A percentile compares a stretch with the other conserved stretches of the same genome.
Conservation (phyloP, 2,113 vertebrate genomes). For the Macrotis lagotis region DNA sequence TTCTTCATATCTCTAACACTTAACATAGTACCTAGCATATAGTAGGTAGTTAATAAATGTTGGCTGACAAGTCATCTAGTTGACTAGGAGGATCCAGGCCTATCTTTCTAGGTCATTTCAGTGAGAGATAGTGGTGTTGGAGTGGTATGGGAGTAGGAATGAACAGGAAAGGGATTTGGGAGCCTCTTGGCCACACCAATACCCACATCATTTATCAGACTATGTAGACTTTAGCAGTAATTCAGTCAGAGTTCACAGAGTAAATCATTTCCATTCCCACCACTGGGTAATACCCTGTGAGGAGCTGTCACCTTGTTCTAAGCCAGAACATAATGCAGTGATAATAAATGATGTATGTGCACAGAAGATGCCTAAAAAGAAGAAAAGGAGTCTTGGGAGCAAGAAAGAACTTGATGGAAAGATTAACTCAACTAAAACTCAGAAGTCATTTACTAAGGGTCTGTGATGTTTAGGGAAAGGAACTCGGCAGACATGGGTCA, state of each 20-base stretch:
- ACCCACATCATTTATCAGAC: not conserved
- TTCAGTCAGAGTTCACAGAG: not conserved
- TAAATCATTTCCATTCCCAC: not conserved
- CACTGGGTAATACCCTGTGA: not conserved
- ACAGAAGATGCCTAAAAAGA: not conserved
- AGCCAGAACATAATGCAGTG: not conserved
- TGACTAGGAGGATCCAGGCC: not conserved
- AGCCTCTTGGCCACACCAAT: not conserved
- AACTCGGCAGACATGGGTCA: not conserved
- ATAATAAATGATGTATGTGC: not conserved
- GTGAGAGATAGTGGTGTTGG: not conserved
- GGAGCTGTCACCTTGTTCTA: not conserved
- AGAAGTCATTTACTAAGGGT: not conserved
- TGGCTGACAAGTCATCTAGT: not conserved
- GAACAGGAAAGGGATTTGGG: not conserved
- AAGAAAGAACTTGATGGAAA: not conserved
- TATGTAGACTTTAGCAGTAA: constrained; percentile 2
- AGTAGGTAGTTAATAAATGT: not conserved
- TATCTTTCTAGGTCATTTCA: not conserved
- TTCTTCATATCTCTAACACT: not conserved
- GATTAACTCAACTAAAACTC: not conserved
- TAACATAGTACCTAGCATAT: not conserved
- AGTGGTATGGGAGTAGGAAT: not conserved
- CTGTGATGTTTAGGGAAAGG: not conserved
- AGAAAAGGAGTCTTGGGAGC: not conserved